Conservation (phyloP, 2,888 invertebrate genomes). For the Microplitis manilae region DNA sequence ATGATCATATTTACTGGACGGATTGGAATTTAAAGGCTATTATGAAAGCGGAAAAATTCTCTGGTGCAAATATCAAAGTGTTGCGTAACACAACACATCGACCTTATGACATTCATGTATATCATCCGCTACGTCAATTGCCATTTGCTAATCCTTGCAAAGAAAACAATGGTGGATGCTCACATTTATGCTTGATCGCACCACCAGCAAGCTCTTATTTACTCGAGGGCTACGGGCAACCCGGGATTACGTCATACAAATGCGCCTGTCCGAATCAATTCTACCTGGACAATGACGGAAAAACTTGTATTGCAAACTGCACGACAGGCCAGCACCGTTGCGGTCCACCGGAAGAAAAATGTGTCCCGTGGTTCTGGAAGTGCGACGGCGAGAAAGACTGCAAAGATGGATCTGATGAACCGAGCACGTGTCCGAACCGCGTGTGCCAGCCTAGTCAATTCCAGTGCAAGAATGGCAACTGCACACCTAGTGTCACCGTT, state of each 20-base stretch:
- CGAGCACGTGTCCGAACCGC: constrained; percentile 84
- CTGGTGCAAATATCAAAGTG: constrained; percentile 81
- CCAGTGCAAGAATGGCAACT: constrained; percentile 94
- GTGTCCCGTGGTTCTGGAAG: constrained; percentile 86
- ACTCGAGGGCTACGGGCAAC: constrained; percentile 85
- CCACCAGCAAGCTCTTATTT: constrained; percentile 86
- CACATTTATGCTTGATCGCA: constrained; percentile 93
- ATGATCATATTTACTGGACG: constrained; percentile 95
- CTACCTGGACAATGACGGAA: constrained; percentile 83
- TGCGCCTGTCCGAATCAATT: constrained; percentile 98
- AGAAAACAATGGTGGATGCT: constrained; percentile 93
- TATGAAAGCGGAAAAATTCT: constrained; percentile 92
- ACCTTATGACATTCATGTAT: constrained; percentile 94
- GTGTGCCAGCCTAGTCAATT: constrained; percentile 92
- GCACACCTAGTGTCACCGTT: constrained; percentile 92
- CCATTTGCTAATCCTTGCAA: constrained; percentile 93
- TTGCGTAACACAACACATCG: constrained; percentile 94
- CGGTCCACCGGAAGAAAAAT: constrained; percentile 80
- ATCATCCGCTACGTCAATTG: constrained; percentile 90
- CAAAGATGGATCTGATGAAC: constrained; percentile 93
- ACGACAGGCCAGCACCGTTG: constrained; percentile 89
- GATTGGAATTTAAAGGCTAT: constrained; percentile 98
- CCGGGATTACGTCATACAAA: constrained; percentile 83
- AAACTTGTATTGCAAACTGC: constrained; percentile 95
- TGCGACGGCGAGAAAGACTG: constrained; percentile 96